phyloP scores from a whole-genome alignment of 2,888 invertebrate species.

The Drosophila mulleri region DNA sequence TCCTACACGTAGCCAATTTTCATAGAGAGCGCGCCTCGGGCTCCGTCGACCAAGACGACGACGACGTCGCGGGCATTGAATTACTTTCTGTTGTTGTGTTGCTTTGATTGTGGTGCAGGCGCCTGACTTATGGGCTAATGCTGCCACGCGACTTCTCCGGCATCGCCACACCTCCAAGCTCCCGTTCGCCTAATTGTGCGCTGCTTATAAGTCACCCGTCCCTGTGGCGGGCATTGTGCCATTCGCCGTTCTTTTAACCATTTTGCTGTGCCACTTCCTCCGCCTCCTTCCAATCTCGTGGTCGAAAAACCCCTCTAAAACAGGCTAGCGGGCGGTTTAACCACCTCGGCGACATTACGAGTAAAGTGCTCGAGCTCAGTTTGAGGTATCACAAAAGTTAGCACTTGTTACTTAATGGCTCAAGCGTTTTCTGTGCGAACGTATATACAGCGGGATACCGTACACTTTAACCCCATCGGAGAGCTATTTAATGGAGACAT shows the following conservation, averaged over 20 bases:
- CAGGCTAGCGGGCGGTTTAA: slow-evolving; percentile 39
- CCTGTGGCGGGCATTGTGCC: slow-evolving; percentile 35
- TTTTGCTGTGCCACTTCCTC: slow-evolving; percentile 44
- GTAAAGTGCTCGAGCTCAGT: slow-evolving; percentile 34
- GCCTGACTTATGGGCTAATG: slow-evolving; percentile 77
- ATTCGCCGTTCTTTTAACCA: slow-evolving; percentile 57
- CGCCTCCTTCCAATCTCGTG: neutral
- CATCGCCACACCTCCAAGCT: slow-evolving; percentile 14
- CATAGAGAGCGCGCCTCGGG: slow-evolving; percentile 60
- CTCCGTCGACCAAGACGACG: slow-evolving; percentile 34
- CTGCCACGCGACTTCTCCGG: slow-evolving; percentile 65
- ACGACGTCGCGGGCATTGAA: slow-evolving; percentile 66
- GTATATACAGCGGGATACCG: neutral
- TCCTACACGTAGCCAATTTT: slow-evolving; percentile 74
- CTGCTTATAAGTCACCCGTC: slow-evolving; percentile 39
- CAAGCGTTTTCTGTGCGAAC: slow-evolving; percentile 31
- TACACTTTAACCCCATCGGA: neutral
- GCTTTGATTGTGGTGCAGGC: slow-evolving; percentile 61
- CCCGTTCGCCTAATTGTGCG: slow-evolving; percentile 43
- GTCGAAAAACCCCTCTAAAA: slow-evolving; percentile 11
- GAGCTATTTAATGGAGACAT: neutral
- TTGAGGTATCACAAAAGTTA: slow-evolving; percentile 46
- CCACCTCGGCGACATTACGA: slow-evolving; percentile 45
- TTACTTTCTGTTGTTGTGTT: slow-evolving; percentile 59
- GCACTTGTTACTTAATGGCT: slow-evolving; percentile 54